phyloP scores from a whole-genome alignment of 2,113 vertebrate species.

The Gopherus evgoodei region DNA sequence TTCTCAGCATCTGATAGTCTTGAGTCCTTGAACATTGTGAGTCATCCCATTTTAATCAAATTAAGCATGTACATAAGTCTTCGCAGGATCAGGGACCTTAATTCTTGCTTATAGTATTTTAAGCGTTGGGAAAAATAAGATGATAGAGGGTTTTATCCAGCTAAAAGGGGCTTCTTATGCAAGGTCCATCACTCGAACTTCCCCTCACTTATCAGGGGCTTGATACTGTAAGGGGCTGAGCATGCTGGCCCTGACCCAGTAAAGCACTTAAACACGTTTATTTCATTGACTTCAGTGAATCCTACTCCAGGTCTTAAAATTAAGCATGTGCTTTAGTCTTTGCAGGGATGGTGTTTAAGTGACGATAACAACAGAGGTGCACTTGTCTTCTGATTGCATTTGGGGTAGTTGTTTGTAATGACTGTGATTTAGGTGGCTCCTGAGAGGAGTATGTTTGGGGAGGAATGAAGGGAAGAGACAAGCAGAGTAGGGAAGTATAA shows the following conservation, averaged over 20 bases:
- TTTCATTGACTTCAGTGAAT: neutral
- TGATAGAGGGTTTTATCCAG: neutral
- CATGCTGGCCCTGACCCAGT: neutral
- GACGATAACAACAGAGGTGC: neutral
- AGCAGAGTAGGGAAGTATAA: neutral
- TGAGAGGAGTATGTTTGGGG: neutral
- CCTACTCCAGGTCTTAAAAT: neutral
- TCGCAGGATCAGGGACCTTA: neutral
- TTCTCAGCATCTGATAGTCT: rapidly evolving
- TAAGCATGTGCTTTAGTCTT: neutral
- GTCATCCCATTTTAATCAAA: neutral
- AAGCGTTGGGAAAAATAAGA: neutral
- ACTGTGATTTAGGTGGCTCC: neutral
- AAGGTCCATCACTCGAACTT: neutral
- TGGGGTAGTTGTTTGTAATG: neutral
- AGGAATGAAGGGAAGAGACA: neutral
- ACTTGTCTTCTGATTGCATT: neutral
- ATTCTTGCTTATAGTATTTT: neutral
- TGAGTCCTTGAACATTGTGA: neutral
- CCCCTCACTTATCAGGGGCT: neutral
- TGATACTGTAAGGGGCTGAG: neutral
- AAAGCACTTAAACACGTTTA: neutral
- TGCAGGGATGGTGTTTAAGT: neutral
- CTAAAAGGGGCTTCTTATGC: neutral
- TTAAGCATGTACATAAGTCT: neutral